A percentile compares a stretch with the other conserved stretches of the same genome.
Conservation (phyloP, 1,140 invertebrate species). For the Chlorops oryzae region DNA sequence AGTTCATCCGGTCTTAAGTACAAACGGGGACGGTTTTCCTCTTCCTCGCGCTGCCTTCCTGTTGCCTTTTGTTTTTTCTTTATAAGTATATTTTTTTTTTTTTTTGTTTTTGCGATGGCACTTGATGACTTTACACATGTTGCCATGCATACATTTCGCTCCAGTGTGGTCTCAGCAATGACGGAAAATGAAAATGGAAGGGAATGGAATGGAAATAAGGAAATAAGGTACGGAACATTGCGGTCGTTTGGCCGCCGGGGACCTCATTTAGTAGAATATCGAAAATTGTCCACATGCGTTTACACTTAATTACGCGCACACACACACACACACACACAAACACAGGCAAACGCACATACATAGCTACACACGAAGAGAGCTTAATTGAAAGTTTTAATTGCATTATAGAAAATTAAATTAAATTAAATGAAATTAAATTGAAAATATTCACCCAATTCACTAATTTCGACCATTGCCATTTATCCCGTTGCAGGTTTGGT, state of each 20-base stretch:
- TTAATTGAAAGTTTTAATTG: constrained; percentile 34
- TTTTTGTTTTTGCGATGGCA: constrained; percentile 12
- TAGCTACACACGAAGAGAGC: not conserved
- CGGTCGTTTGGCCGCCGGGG: no score
- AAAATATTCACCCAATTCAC: constrained; percentile 10
- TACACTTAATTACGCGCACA: constrained; percentile 28
- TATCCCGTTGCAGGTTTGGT: constrained; percentile 86
- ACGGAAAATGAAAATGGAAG: no score
- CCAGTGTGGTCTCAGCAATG: no score
- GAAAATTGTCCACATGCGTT: no score
- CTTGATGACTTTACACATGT: constrained; percentile 48
- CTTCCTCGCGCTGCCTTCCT: not conserved
- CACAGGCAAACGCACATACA: not conserved
- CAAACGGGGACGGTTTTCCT: no score
- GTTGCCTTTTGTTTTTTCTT: constrained; percentile 8
- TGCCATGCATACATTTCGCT: no score
- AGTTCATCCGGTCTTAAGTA: no score
- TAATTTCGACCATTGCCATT: constrained; percentile 21
- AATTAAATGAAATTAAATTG: constrained; percentile 12
- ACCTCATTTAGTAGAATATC: no score
- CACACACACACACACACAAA: constrained; percentile 6
- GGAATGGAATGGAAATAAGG: no score
- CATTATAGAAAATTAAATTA: constrained; percentile 9
- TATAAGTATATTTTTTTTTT: no score
- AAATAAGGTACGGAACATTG: no score